Evolutionary conservation across 1,140 invertebrate species (phyloP).

Genomic region (Pemphigus obesinymphae): DNA sequence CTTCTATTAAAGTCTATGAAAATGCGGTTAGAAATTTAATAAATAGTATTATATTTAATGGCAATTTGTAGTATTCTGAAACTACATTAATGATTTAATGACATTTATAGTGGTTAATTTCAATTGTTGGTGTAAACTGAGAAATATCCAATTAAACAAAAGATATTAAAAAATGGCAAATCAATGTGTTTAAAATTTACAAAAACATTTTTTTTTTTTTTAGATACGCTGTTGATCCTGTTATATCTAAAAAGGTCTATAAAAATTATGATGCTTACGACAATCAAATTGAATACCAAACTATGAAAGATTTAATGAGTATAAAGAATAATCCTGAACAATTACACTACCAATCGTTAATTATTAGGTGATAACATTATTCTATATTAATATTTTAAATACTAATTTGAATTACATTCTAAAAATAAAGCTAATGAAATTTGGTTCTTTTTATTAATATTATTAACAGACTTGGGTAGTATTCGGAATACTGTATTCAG

Average conservation of each 20-base stretch:
- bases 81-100: not conserved
- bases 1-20: constrained; percentile 69
- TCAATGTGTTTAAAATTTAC: too few species aligned
- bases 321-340: constrained; percentile 73
- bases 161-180: too few species aligned
- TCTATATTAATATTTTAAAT: too few species aligned
- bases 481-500: too few species aligned
- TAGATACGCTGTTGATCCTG: constrained; percentile 51
- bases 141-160: not conserved
- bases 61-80: not conserved
- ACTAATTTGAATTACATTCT: too few species aligned
- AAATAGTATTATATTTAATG: not conserved
- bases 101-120: not conserved
- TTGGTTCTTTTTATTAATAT: too few species aligned
- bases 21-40: constrained; percentile 40
- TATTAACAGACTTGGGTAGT: too few species aligned
- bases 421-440: too few species aligned
- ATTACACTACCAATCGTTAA: constrained; percentile 87
- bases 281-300: constrained; percentile 76
- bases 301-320: constrained; percentile 68
- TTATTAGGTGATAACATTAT: constrained; percentile 59
- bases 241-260: constrained; percentile 52
- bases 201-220: too few species aligned
- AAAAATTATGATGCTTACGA: constrained; percentile 69
- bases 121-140: not conserved